These are phyloP conservation scores for Hydriomena furcata DNA, from an alignment of 2,888 invertebrate genomes.

Conservation along the genomic window DNA sequence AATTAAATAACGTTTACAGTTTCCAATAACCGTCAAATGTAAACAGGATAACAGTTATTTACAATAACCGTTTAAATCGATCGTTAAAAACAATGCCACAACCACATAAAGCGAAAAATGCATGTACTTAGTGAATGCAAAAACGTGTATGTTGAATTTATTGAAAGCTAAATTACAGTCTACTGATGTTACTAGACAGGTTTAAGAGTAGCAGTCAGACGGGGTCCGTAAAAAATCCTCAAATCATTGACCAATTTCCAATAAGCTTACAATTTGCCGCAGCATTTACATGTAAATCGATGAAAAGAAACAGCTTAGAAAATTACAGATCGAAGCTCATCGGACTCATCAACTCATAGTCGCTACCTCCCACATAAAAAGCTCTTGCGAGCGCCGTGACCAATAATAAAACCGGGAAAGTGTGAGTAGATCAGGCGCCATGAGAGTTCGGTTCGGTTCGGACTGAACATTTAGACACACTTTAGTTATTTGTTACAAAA, in stretches of 20 bases:
- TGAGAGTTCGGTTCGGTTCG: background rate
- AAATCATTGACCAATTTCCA: conserved; percentile 28
- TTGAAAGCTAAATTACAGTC: conserved; percentile 34
- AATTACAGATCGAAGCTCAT: conserved; percentile 32
- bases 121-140: conserved; percentile 13
- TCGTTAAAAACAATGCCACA: conserved; percentile 21
- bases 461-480: background rate
- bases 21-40: conserved; percentile 42
- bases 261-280: conserved; percentile 28
- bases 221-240: conserved; percentile 20
- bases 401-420: conserved; percentile 46
- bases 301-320: conserved; percentile 35
- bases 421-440: background rate
- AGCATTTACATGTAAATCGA: conserved; percentile 34
- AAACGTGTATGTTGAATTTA: conserved; percentile 27
- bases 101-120: background rate
- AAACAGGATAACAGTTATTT: conserved; percentile 28
- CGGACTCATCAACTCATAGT: conserved; percentile 44
- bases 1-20: conserved; percentile 49
- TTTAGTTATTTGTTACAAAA: background rate
- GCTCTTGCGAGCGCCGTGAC: conserved; percentile 52
- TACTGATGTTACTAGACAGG: conserved; percentile 30
- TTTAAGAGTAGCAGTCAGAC: conserved; percentile 13
- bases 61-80: conserved; percentile 16
- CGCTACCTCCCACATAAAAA: conserved; percentile 60